These are phyloP conservation scores for Tetheella fluctuosa DNA, from an alignment of 2,888 invertebrate genomes.

Conservation along the genomic window DNA sequence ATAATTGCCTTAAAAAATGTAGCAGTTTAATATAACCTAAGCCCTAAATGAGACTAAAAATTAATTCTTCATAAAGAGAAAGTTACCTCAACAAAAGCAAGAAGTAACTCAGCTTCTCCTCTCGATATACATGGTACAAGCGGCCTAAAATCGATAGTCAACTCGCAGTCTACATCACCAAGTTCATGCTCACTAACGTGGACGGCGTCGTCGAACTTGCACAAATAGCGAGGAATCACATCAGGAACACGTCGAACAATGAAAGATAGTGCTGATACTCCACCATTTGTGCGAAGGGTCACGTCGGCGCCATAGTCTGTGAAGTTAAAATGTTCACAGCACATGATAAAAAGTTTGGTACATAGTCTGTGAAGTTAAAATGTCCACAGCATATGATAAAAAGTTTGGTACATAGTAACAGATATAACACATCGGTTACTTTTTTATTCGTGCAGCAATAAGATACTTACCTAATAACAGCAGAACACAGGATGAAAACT, in stretches of 20 bases:
- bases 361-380: constrained; percentile 61
- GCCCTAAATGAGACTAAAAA: not conserved
- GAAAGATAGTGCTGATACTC: constrained; percentile 91
- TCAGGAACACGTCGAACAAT: constrained; percentile 94
- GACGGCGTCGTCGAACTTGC: constrained; percentile 90
- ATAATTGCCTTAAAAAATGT: no score
- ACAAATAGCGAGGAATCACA: constrained; percentile 88
- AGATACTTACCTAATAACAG: constrained; percentile 83
- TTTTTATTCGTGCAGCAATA: not conserved
- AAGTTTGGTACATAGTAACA: no score
- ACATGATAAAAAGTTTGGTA: no score
- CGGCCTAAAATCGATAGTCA: constrained; percentile 85
- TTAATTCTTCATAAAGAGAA: constrained; percentile 1
- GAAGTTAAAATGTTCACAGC: constrained; percentile 15
- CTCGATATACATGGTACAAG: constrained; percentile 85
- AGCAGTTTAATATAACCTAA: not conserved
- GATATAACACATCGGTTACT: no score
- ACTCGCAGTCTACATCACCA: constrained; percentile 93
- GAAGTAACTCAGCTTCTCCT: constrained; percentile 88
- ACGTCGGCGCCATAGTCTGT: constrained; percentile 91
- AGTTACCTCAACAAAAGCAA: constrained; percentile 87
- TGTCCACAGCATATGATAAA: no score
- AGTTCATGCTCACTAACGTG: constrained; percentile 92
- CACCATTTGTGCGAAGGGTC: constrained; percentile 91
- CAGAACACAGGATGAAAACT: constrained; percentile 90